These are phyloP conservation scores for Fringilla coelebs DNA, from an alignment of 2,797 vertebrate genomes.

Conservation along the genomic window DNA sequence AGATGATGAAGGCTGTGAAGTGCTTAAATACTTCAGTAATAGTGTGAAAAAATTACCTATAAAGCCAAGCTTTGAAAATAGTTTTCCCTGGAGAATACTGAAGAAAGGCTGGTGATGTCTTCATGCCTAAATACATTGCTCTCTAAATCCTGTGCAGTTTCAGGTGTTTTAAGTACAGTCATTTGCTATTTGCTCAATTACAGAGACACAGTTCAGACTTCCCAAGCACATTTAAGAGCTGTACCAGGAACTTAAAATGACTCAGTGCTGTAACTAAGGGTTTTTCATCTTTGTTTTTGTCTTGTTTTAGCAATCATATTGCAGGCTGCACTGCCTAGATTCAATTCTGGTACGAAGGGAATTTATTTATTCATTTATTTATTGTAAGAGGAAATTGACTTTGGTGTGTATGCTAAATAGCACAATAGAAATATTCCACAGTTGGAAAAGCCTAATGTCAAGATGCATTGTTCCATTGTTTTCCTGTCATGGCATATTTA, in stretches of 20 bases:
- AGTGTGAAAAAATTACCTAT: neutral
- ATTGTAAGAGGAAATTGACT: neutral
- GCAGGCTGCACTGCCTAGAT: neutral
- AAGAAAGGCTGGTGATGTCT: neutral
- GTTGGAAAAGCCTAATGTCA: neutral
- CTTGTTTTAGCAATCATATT: neutral
- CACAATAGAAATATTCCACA: neutral
- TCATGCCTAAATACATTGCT: neutral
- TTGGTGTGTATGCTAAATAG: neutral
- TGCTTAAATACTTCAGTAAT: neutral
- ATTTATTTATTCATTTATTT: neutral
- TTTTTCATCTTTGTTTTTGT: neutral
- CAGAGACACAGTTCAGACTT: neutral
- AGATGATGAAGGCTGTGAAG: neutral
- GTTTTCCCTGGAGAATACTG: neutral
- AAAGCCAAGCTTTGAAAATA: neutral
- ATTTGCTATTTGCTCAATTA: slow-evolving; percentile 2
- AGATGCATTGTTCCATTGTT: slow-evolving; percentile 6
- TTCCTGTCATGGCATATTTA: neutral
- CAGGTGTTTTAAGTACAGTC: neutral
- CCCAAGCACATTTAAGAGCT: neutral
- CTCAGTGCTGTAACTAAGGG: neutral
- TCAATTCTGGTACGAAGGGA: neutral
- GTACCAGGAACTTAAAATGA: neutral
- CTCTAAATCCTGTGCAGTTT: neutral